Evolutionary conservation across 2,113 vertebrate genomes (phyloP).

Genomic region (Chlorocebus sabaeus): DNA sequence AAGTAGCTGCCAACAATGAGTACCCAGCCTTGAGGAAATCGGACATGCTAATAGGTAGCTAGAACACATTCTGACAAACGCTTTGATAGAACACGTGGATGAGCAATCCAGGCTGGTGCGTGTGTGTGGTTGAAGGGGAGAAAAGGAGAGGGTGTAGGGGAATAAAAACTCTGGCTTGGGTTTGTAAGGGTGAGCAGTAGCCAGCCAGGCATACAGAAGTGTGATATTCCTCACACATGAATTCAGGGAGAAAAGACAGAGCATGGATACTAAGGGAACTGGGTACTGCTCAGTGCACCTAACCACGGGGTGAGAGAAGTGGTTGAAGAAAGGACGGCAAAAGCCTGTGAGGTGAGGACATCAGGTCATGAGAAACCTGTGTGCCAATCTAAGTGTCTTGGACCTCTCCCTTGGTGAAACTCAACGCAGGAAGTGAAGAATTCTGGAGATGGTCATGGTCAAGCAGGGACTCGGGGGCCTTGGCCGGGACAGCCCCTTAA

Average conservation of each 20-base stretch:
- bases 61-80: accelerated
- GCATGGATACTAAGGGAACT: neutral
- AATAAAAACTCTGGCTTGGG: neutral
- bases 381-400: neutral
- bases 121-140: accelerated
- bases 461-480: neutral
- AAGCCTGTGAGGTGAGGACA: accelerated
- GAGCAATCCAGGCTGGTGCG: too few species aligned
- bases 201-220: neutral
- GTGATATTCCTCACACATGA: too few species aligned
- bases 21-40: neutral
- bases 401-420: neutral
- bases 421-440: neutral
- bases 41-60: accelerated
- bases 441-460: neutral
- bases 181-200: neutral
- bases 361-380: neutral
- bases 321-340: neutral
- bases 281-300: neutral
- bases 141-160: neutral
- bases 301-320: neutral
- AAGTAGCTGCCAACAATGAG: neutral
- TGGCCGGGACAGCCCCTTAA: neutral
- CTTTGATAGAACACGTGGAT: neutral
- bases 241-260: too few species aligned